A percentile compares a stretch with the other conserved stretches of the same genome.
Evolutionary conservation across 2,888 invertebrate genomes (phyloP).

Genomic region (Pterobdella sp.): DNA sequence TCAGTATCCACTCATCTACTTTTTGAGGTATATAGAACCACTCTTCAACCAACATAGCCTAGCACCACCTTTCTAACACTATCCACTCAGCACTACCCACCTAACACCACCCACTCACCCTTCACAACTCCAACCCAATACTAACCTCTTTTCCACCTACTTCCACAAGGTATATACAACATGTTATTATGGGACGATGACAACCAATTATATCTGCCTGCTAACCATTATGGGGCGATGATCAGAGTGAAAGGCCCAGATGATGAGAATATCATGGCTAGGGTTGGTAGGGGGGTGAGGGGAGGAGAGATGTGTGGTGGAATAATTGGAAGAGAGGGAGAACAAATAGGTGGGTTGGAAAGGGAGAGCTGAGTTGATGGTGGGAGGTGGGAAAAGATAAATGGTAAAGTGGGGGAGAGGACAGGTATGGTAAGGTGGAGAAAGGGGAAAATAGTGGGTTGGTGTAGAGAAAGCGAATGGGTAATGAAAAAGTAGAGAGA

Average conservation of each 20-base stretch:
- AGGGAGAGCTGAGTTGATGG: not conserved
- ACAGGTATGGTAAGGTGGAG: not conserved
- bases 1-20: not conserved
- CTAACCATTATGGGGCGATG: conserved; percentile 20
- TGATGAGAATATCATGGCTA: not conserved
- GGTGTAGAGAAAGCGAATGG: not conserved
- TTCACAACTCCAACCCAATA: not conserved
- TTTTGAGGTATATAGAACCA: not conserved
- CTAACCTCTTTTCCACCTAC: not conserved
- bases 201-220: conserved; percentile 14
- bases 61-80: not conserved
- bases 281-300: not conserved
- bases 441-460: not conserved
- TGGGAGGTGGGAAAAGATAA: not conserved
- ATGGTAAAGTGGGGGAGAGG: too few relatives aligned
- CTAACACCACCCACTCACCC: not conserved
- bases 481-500: not conserved
- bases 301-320: not conserved
- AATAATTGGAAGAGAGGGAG: not conserved
- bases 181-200: conserved; percentile 15
- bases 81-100: not conserved
- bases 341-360: not conserved
- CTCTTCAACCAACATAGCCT: not conserved
- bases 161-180: conserved; percentile 16
- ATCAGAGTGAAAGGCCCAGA: conserved; percentile 7